Conservation (phyloP, 2,797 vertebrate species). For the Spinibarbus caldwelli region DNA sequence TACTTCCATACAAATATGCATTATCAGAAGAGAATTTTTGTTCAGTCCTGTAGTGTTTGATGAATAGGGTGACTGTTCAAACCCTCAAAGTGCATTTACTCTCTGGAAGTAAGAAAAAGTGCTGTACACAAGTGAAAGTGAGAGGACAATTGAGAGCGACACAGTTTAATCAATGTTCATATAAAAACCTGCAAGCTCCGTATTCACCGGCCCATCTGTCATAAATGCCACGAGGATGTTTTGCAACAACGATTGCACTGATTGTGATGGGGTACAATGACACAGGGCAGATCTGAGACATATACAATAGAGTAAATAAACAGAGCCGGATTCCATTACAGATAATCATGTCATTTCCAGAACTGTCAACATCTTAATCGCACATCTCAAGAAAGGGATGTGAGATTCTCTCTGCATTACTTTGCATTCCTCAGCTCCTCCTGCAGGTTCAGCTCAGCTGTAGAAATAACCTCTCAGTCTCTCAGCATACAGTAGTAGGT, state of each 20-base stretch:
- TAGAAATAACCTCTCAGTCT: slow-evolving; percentile 45
- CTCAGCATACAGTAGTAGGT: background rate
- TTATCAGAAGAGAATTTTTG: background rate
- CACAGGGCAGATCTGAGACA: slow-evolving; percentile 58
- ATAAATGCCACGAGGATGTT: slow-evolving; percentile 53
- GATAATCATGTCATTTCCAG: slow-evolving; percentile 51
- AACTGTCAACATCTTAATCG: slow-evolving; percentile 40
- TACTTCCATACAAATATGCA: background rate
- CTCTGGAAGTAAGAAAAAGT: background rate
- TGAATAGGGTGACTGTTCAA: background rate
- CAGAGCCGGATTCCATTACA: slow-evolving; percentile 44
- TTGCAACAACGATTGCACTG: slow-evolving; percentile 53
- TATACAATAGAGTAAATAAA: slow-evolving; percentile 60
- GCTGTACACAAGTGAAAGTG: background rate
- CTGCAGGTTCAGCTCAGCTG: slow-evolving; percentile 54
- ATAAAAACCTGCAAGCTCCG: slow-evolving; percentile 2
- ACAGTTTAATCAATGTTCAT: slow-evolving; percentile 55
- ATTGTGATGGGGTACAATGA: slow-evolving; percentile 56
- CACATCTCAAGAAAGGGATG: slow-evolving; percentile 51
- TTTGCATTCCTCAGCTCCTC: slow-evolving; percentile 64
- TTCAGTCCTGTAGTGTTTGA: background rate
- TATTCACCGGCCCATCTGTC: slow-evolving; percentile 59
- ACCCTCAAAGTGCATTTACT: slow-evolving; percentile 32
- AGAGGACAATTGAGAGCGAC: slow-evolving; percentile 60
- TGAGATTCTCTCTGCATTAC: slow-evolving; percentile 22